A percentile compares a stretch with the other conserved stretches of the same genome.
Conservation (phyloP, 2,113 vertebrate species). For the Climacteris rufus region DNA sequence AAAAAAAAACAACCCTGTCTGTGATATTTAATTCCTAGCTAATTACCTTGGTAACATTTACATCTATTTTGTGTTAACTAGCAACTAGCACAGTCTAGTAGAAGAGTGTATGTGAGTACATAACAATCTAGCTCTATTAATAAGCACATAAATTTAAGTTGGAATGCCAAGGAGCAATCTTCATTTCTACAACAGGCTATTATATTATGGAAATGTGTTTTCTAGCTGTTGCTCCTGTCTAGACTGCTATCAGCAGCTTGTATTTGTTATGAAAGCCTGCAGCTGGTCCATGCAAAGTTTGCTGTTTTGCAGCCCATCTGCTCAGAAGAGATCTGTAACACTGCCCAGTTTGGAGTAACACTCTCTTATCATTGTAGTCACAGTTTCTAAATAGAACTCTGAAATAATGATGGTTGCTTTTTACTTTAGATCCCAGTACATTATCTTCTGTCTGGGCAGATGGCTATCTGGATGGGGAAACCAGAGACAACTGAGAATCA, state of each 20-base stretch:
- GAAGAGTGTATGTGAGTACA: background rate
- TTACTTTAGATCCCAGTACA: constrained; percentile 64
- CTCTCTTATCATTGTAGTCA: constrained; percentile 48
- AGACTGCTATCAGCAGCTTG: constrained; percentile 43
- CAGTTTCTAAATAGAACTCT: constrained; percentile 68
- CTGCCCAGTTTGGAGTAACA: constrained; percentile 54
- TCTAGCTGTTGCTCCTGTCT: constrained; percentile 35
- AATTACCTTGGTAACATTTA: background rate
- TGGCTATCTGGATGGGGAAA: constrained; percentile 57
- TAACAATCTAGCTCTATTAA: constrained; percentile 2
- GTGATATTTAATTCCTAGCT: background rate
- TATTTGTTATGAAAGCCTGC: constrained; percentile 55
- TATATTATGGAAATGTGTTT: constrained; percentile 37
- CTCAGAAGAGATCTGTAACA: constrained; percentile 61
- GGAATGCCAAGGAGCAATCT: background rate
- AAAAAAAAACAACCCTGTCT: background rate
- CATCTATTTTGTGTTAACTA: background rate
- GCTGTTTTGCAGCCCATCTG: constrained; percentile 73
- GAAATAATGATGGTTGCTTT: constrained; percentile 70
- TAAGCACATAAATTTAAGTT: background rate
- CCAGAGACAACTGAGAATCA: constrained; percentile 53
- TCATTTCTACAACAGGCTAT: background rate
- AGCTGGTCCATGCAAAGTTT: constrained; percentile 68
- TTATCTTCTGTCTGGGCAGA: constrained; percentile 67
- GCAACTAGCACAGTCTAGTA: background rate